Conservation (phyloP, 2,888 invertebrate genomes). For the Empis livida region DNA sequence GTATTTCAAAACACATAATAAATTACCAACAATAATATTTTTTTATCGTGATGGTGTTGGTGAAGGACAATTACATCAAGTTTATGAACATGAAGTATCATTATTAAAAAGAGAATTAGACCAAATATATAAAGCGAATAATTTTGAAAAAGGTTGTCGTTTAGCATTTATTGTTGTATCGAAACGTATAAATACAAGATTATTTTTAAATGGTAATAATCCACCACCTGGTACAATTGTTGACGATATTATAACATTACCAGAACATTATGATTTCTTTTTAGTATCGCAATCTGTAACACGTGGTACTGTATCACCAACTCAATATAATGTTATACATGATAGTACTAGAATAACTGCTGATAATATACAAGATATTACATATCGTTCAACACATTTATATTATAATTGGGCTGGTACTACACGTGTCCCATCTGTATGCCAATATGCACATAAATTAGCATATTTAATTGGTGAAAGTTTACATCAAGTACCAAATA, state of each 20-base stretch:
- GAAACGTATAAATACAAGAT: slow-evolving; percentile 74
- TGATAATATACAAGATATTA: slow-evolving; percentile 68
- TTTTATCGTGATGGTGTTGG: slow-evolving; percentile 91
- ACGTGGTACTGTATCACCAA: slow-evolving; percentile 85
- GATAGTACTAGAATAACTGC: slow-evolving; percentile 56
- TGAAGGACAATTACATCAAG: slow-evolving; percentile 76
- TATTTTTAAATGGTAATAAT: slow-evolving; percentile 48
- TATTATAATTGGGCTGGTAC: slow-evolving; percentile 86
- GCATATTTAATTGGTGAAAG: slow-evolving; percentile 78
- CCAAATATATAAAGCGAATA: slow-evolving; percentile 40
- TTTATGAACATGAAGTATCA: slow-evolving; percentile 62
- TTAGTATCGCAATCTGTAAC: slow-evolving; percentile 74
- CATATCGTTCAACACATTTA: slow-evolving; percentile 78
- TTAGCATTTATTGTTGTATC: slow-evolving; percentile 76
- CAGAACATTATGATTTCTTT: slow-evolving; percentile 79
- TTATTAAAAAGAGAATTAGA: slow-evolving; percentile 42
- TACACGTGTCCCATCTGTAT: slow-evolving; percentile 80
- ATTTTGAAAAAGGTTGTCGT: slow-evolving; percentile 31
- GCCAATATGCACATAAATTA: slow-evolving; percentile 89
- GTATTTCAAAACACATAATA: slow-evolving; percentile 22
- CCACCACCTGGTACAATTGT: slow-evolving; percentile 80
- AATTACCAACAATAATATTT: slow-evolving; percentile 58
- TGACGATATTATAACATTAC: slow-evolving; percentile 72
- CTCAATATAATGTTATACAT: slow-evolving; percentile 74
- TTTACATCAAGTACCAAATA: slow-evolving; percentile 53